These are phyloP conservation scores for Erpornis zantholeuca DNA, from an alignment of 2,113 vertebrate species.

Conservation along the genomic window DNA sequence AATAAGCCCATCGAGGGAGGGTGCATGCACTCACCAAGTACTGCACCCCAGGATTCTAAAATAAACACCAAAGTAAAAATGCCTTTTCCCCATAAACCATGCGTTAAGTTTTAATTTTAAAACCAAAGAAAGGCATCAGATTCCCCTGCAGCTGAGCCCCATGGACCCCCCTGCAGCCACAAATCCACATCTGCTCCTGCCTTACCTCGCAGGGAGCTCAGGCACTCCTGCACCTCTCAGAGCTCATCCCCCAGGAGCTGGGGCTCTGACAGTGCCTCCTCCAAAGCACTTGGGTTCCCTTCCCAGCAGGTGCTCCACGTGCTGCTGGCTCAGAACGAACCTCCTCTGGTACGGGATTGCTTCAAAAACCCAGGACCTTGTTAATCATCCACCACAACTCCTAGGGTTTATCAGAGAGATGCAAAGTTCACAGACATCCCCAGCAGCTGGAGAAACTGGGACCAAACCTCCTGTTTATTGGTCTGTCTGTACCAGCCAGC, in stretches of 20 bases:
- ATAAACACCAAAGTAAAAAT: no score
- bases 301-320: background rate
- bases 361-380: background rate
- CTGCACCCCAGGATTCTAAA: no score
- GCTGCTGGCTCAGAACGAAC: background rate
- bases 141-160: no score
- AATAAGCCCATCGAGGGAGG: no score
- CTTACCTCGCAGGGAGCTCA: background rate
- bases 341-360: rapidly evolving
- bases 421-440: constrained; percentile 9
- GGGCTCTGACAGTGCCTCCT: rapidly evolving
- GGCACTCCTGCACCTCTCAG: background rate
- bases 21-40: no score
- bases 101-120: no score
- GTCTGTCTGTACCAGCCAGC: background rate
- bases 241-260: background rate
- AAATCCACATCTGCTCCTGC: rapidly evolving
- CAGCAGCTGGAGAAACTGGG: background rate
- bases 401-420: background rate
- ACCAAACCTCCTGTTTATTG: background rate
- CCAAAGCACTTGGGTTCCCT: rapidly evolving
- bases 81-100: no score
- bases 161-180: background rate
- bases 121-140: no score
- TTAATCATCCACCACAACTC: constrained; percentile 7